Conservation (phyloP, 2,797 vertebrate species). For the Peromyscus eremicus region DNA sequence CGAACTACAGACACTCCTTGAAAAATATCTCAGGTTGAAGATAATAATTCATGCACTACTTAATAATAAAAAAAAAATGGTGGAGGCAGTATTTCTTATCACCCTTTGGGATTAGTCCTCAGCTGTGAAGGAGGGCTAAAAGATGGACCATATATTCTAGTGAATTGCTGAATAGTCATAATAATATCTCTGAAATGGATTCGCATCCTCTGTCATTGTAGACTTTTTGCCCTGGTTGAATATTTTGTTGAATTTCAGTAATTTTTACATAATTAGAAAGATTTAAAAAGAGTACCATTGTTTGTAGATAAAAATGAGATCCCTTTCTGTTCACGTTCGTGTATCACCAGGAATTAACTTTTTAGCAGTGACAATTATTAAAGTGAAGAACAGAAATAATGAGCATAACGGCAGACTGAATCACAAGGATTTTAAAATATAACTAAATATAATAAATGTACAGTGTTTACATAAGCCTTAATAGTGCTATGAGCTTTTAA, state of each 20-base stretch:
- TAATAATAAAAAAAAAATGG: slow-evolving; percentile 25
- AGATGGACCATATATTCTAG: slow-evolving; percentile 9
- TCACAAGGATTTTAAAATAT: slow-evolving; percentile 17
- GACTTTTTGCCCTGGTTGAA: not conserved
- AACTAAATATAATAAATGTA: slow-evolving; percentile 35
- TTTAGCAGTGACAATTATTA: not conserved
- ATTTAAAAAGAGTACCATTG: not conserved
- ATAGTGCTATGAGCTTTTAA: slow-evolving; percentile 39
- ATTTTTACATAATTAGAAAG: not conserved
- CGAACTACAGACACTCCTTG: not conserved
- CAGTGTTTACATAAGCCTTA: not conserved
- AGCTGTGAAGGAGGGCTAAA: slow-evolving; percentile 9
- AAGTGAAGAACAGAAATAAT: slow-evolving; percentile 49
- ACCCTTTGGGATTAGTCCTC: not conserved
- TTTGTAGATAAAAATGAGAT: slow-evolving; percentile 32
- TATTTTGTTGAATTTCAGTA: slow-evolving; percentile 54
- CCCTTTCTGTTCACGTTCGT: slow-evolving; percentile 13
- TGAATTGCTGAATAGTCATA: slow-evolving; percentile 48
- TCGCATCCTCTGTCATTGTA: slow-evolving; percentile 26
- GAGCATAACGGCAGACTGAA: not conserved
- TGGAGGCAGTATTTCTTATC: not conserved
- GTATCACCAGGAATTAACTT: slow-evolving; percentile 29
- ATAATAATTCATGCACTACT: not conserved
- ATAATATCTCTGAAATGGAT: slow-evolving; percentile 8
- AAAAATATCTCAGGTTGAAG: slow-evolving; percentile 43